phyloP scores from a whole-genome alignment of 2,888 invertebrate genomes.

The Noctua pronuba region DNA sequence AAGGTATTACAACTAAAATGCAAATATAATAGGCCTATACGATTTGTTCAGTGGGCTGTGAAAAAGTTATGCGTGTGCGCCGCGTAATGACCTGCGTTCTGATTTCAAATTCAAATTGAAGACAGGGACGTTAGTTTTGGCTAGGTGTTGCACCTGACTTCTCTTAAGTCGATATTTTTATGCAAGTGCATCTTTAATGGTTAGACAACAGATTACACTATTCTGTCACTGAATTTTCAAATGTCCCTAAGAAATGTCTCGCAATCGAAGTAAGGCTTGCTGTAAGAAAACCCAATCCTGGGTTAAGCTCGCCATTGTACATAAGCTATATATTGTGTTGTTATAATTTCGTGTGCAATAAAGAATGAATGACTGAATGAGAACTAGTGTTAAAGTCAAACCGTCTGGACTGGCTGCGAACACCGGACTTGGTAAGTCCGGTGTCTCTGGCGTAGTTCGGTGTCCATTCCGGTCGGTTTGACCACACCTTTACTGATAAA shows the following conservation, averaged over 20 bases:
- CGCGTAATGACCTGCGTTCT: constrained; percentile 67
- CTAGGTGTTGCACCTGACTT: constrained; percentile 58
- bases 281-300: no score
- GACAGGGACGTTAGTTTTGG: constrained; percentile 42
- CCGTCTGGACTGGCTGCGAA: not conserved
- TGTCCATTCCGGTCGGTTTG: not conserved
- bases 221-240: not conserved
- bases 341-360: no score
- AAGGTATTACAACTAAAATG: constrained; percentile 67
- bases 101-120: constrained; percentile 73
- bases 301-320: no score
- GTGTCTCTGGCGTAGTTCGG: no score
- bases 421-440: not conserved
- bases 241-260: no score
- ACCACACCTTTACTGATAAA: not conserved
- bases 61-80: constrained; percentile 70
- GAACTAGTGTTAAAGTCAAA: not conserved
- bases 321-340: no score
- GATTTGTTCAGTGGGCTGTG: constrained; percentile 70
- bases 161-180: constrained; percentile 12
- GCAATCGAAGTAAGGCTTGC: no score
- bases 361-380: not conserved
- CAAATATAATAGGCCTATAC: constrained; percentile 65
- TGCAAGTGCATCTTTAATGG: not conserved
- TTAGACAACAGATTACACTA: not conserved